Evolutionary conservation across 2,113 vertebrate genomes (phyloP).

Genomic region (Nanorana parkeri): DNA sequence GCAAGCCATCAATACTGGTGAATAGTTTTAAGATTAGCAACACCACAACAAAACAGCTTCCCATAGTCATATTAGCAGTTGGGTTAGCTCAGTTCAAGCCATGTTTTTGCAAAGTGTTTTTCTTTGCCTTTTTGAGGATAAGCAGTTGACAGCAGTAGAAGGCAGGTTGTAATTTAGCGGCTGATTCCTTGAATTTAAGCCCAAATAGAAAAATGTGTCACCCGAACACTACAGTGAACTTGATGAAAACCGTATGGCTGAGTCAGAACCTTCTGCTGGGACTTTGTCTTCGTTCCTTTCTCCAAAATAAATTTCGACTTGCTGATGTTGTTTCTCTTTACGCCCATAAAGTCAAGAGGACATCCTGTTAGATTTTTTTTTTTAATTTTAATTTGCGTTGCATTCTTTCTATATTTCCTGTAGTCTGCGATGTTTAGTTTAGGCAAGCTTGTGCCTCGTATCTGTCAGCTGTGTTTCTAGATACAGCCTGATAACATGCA

Average conservation of each 20-base stretch:
- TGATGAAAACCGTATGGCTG: conserved; percentile 59
- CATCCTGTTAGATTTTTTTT: conserved; percentile 18
- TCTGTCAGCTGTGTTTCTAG: conserved; percentile 23
- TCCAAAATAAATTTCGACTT: conserved; percentile 11
- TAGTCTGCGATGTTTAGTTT: conserved; percentile 28
- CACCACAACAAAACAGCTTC: background rate
- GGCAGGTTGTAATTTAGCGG: conserved; percentile 55
- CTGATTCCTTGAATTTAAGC: conserved; percentile 31
- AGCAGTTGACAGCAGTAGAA: conserved; percentile 50
- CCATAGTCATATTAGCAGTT: background rate
- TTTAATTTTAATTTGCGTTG: background rate
- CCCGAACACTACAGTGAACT: conserved; percentile 31
- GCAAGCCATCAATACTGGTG: too few relatives aligned
- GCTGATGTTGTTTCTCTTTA: background rate
- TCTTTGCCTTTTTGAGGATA: conserved; percentile 1
- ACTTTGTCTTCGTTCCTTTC: background rate
- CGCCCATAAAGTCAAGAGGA: conserved; percentile 8
- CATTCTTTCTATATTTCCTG: conserved; percentile 36
- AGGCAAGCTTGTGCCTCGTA: background rate
- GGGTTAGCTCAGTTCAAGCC: conserved; percentile 19
- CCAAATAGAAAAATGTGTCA: conserved; percentile 60
- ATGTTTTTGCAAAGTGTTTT: conserved; percentile 23
- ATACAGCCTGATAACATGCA: conserved; percentile 20
- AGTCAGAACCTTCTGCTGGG: conserved; percentile 3
- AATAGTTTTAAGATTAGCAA: background rate